Evolutionary conservation across 2,113 vertebrate species (phyloP).

Genomic region (Stomatorhinus ivindoensis): DNA sequence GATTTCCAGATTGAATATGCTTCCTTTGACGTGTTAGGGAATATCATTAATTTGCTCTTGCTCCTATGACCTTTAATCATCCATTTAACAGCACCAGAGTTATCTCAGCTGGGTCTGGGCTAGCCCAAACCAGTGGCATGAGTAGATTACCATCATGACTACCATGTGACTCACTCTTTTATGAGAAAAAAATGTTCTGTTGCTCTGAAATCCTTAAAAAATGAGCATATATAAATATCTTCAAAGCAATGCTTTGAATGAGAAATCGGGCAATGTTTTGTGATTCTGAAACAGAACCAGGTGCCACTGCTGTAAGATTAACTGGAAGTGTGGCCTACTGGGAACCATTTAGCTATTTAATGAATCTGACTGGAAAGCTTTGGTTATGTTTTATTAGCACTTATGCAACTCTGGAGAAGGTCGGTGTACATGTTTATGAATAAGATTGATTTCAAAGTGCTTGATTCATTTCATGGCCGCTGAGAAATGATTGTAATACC

Average conservation of each 20-base stretch:
- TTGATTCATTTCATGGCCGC: not conserved
- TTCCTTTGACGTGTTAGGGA: not conserved
- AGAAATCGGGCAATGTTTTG: not conserved
- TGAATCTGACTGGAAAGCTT: not conserved
- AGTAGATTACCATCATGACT: constrained; percentile 6
- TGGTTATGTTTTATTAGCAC: not conserved
- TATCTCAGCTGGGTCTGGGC: not conserved
- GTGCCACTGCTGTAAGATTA: not conserved
- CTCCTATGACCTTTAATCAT: not conserved
- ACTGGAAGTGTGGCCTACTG: not conserved
- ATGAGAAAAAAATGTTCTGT: not conserved
- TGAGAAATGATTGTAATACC: not conserved
- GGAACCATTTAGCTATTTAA: not conserved
- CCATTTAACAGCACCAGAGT: not conserved
- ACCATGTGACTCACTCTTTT: constrained; percentile 14
- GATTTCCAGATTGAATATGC: not conserved
- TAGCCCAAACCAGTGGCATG: not conserved
- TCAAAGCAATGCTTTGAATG: not conserved
- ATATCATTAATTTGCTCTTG: not conserved
- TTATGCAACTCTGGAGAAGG: not conserved
- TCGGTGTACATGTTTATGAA: constrained; percentile 4
- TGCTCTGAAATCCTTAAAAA: not conserved
- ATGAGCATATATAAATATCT: not conserved
- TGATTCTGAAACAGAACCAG: not conserved
- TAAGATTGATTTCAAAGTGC: not conserved